phyloP scores from a whole-genome alignment of 2,113 vertebrate species.

The Hyla sarda region DNA sequence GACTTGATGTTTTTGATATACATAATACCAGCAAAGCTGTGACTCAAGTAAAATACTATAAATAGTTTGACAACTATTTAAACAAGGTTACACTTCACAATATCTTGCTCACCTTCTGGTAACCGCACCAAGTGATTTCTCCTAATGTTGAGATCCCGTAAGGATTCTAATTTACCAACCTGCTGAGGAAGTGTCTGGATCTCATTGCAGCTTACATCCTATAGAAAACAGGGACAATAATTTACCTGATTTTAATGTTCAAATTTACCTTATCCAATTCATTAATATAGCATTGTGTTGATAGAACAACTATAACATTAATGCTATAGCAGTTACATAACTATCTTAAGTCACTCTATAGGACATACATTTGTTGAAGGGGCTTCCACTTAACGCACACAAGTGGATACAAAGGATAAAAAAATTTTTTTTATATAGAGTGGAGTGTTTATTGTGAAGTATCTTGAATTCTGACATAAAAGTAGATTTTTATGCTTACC shows the following conservation, averaged over 20 bases:
- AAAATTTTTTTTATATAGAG: no score
- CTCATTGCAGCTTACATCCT: constrained; percentile 98
- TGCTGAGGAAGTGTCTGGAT: constrained; percentile 93
- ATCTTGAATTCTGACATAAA: background rate
- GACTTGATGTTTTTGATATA: no score
- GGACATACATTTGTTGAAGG: no score
- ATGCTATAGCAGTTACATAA: no score
- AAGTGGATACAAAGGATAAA: background rate
- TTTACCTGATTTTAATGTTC: no score
- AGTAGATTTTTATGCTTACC: no score
- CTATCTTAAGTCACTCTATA: no score
- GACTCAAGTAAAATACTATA: no score
- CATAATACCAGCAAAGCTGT: no score
- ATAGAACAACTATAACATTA: no score
- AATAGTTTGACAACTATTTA: no score
- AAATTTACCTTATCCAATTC: background rate
- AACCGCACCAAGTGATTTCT: constrained; percentile 90
- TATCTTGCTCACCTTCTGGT: constrained; percentile 84
- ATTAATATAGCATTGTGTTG: background rate
- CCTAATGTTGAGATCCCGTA: constrained; percentile 92
- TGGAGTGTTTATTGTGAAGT: background rate
- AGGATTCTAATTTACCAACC: constrained; percentile 85
- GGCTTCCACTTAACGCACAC: background rate
- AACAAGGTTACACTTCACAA: no score
- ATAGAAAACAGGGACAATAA: constrained; percentile 38